Base-by-base conservation (phyloP, 2,888 invertebrate genomes). In the Aradus depressus region DNA sequence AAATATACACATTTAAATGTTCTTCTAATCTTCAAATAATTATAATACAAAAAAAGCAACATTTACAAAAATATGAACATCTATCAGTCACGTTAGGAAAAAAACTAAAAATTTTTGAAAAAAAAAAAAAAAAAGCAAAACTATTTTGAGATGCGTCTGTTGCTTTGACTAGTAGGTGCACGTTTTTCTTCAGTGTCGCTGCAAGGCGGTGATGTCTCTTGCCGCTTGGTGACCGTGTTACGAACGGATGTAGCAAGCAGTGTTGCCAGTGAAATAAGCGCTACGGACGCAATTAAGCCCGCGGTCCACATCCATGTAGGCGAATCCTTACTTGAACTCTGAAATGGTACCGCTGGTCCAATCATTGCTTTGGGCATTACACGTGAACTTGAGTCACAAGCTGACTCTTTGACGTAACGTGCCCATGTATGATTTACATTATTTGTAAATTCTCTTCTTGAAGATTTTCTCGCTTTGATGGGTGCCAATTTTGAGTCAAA, bases 401-500 rank as follows among this genome's bases (percentile, higher is more conserved):
- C 60, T 1, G 62, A 60, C 39, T 62, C 62, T 8, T 60, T 53
- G 8, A 62, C 62, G 51, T 80, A 82, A 63, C 81, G 80, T 1
- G 81, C 80, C 82, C 82, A 82, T 1, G 81, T 81, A 58, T 80
- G 72, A 58, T 75, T 76, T 0, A 77, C 73, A 19, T 56, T 57
- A 52, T 69, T 70, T 1, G 75, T 74, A 22, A 77, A 62, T 57
- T 76, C 75, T 57, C 77, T 72, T 57, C 77, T 77, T 66, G 22
- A 70, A 63, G 41, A 72, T 69, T 61, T 74, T 66, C 54, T 73
- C 69, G 26, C 64, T 61, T 52, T 63, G 16, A 60, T 63, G 2
- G 64, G 65, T 47, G 67, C 67, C 1, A 64, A 64, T 2, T 73
- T 73, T 42, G 73, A 71, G 57, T 79, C 79, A 66, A 81, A 80